Evolutionary conservation across 1,140 invertebrate species (phyloP).

Genomic region (Lysiphlebus fabarum): DNA sequence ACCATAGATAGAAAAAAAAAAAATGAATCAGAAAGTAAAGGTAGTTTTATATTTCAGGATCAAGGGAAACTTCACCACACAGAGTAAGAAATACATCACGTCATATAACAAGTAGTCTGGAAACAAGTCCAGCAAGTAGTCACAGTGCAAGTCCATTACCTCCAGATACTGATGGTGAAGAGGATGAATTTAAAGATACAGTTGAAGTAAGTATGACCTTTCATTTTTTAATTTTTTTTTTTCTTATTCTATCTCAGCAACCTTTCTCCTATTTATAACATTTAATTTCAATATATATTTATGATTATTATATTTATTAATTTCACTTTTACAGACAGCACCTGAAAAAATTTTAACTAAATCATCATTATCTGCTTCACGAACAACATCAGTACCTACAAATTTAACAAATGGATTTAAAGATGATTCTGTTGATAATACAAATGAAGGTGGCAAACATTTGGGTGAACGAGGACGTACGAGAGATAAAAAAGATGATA

Average conservation of each 20-base stretch:
- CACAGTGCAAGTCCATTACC: constrained; percentile 55
- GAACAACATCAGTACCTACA: constrained; percentile 24
- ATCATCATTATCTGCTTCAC: constrained; percentile 32
- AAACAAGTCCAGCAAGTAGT: constrained; percentile 53
- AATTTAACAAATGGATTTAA: constrained; percentile 41
- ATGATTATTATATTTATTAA: constrained; percentile 4
- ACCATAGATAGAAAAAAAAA: constrained; percentile 15
- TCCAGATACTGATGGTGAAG: constrained; percentile 66
- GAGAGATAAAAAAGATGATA: constrained; percentile 41
- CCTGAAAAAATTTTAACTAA: constrained; percentile 42
- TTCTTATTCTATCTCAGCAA: background rate
- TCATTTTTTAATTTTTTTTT: too few relatives aligned
- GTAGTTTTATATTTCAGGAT: constrained; percentile 46
- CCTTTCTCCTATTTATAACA: background rate
- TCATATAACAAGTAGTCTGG: constrained; percentile 50
- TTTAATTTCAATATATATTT: background rate
- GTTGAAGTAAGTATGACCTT: constrained; percentile 59
- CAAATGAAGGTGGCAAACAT: constrained; percentile 26
- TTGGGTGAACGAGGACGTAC: constrained; percentile 38
- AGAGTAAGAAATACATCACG: constrained; percentile 50
- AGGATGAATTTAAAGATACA: constrained; percentile 75
- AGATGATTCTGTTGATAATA: constrained; percentile 22
- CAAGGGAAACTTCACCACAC: constrained; percentile 61
- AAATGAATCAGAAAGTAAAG: constrained; percentile 15
- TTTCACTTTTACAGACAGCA: constrained; percentile 35